Base-by-base conservation (phyloP, 2,888 invertebrate genomes). In the Spodoptera picta region DNA sequence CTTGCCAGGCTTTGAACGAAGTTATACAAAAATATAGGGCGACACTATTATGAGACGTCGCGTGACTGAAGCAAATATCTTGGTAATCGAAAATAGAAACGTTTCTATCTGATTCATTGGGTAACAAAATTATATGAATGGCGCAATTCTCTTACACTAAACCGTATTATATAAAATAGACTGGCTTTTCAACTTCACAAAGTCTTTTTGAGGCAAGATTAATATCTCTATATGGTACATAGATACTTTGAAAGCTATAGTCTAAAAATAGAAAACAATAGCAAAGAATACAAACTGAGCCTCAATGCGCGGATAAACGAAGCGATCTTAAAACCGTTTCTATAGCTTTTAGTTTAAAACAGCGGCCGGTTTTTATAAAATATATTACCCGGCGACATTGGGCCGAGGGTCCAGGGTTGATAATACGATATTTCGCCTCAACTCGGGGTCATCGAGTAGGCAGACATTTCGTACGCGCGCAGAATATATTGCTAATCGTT, bases 401-500 rank as follows among this genome's bases (percentile, higher is more conserved):
- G 55, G 60, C 45, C 44, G 49, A 58, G 49, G 48, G 46, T 23
- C 27, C 42, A 44, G 43, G 44, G 44, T 41, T 41, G 41, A 6
- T 61, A 12, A 41, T 41, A 55, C 51, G 53, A 70, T 59, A 61
- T 55, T 54, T 56, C 45, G 59, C 52, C 50, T 64, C 55, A 69
- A 27, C 64, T 63, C 60, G 31, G 49, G 51, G 61, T 63, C 69
- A 73, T 62, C 63, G 56, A 48, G 53, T 62, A 65, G 53, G 48
- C 49, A 53, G 65, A 65, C 55, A 73, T 46, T 54, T 56, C 55
- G 56, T 51, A 70, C 71, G 65, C 67, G 65, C 24, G 57, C 65
- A 70, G 59, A 72, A 79, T 79, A 69, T 75, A 68, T 67, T 63
- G 44, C 70, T 78, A 73, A 73, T 74, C 56, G 68, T 71, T 76